These are phyloP conservation scores for Gasterosteus nipponicus DNA, from an alignment of 2,113 vertebrate species.

Conservation along the genomic window DNA sequence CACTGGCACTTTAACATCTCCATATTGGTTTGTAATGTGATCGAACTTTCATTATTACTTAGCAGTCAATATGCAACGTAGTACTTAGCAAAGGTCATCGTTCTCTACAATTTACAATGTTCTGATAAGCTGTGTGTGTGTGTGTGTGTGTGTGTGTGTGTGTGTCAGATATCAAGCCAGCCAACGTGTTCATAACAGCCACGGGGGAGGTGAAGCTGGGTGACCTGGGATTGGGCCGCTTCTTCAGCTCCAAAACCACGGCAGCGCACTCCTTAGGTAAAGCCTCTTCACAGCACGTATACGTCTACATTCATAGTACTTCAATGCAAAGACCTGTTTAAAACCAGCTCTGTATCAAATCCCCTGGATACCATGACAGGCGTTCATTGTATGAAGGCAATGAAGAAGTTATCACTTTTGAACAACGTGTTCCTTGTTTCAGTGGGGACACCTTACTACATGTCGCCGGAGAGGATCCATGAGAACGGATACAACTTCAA, in stretches of 20 bases:
- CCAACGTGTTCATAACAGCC: constrained; percentile 97
- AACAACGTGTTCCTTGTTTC: constrained; percentile 1
- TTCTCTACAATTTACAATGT: not conserved
- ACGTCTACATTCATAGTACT: not conserved
- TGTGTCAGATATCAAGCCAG: constrained; percentile 91
- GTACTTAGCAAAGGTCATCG: not conserved
- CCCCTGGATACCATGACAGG: not conserved
- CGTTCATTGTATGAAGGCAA: not conserved
- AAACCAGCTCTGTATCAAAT: not conserved
- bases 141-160: constrained; percentile 24
- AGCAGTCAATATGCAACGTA: not conserved
- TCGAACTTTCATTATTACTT: not conserved
- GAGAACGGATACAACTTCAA: constrained; percentile 98
- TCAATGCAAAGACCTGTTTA: not conserved
- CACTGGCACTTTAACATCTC: not conserved
- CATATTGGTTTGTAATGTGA: not conserved
- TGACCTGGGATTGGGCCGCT: constrained; percentile 92
- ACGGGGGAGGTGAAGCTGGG: constrained; percentile 95
- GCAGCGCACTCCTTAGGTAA: constrained; percentile 95
- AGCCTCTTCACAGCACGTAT: not conserved
- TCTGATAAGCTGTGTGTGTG: not conserved
- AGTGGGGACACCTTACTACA: constrained; percentile 98
- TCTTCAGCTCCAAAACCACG: constrained; percentile 97
- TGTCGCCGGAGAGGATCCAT: constrained; percentile 96
- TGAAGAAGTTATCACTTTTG: not conserved